A percentile compares a stretch with the other conserved stretches of the same genome.
These are phyloP conservation scores for Lycia hirtaria DNA, from an alignment of 2,888 invertebrate species.

Conservation along the genomic window DNA sequence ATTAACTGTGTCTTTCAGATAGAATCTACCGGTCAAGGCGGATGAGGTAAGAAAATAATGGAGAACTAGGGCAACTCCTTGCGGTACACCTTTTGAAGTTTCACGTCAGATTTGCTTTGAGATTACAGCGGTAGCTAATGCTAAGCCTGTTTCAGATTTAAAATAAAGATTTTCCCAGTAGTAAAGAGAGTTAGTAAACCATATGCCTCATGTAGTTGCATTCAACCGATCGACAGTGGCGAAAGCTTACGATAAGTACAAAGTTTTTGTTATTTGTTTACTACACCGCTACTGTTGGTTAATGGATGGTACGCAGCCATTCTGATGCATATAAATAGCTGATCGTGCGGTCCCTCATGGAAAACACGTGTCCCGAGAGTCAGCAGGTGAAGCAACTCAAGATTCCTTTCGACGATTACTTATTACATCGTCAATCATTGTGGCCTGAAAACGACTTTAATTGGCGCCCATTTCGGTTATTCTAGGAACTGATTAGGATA, in stretches of 20 bases:
- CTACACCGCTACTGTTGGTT: conserved; percentile 67
- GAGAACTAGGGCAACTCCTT: conserved; percentile 53
- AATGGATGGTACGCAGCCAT: conserved; percentile 65
- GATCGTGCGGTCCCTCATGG: conserved; percentile 53
- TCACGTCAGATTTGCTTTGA: conserved; percentile 58
- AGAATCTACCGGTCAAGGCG: conserved; percentile 45
- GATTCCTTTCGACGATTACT: conserved; percentile 55
- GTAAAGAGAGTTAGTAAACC: conserved; percentile 2
- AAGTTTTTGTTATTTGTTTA: conserved; percentile 57
- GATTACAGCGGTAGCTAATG: conserved; percentile 56
- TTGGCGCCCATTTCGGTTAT: conserved; percentile 47
- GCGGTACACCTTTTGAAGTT: conserved; percentile 63
- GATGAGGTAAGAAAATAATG: conserved; percentile 42
- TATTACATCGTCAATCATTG: conserved; percentile 54
- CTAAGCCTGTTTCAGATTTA: conserved; percentile 23
- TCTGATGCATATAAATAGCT: conserved; percentile 67
- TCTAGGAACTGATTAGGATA: conserved; percentile 44
- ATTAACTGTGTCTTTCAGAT: conserved; percentile 41
- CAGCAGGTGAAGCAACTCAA: conserved; percentile 59
- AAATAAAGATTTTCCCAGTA: neutral
- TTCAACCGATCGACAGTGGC: conserved; percentile 28
- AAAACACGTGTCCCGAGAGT: conserved; percentile 60
- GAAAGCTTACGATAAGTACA: conserved; percentile 26
- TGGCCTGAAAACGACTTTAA: conserved; percentile 48
- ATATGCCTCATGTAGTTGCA: conserved; percentile 9